Conservation (phyloP, 2,888 invertebrate species). For the Pyrochroa serraticornis region DNA sequence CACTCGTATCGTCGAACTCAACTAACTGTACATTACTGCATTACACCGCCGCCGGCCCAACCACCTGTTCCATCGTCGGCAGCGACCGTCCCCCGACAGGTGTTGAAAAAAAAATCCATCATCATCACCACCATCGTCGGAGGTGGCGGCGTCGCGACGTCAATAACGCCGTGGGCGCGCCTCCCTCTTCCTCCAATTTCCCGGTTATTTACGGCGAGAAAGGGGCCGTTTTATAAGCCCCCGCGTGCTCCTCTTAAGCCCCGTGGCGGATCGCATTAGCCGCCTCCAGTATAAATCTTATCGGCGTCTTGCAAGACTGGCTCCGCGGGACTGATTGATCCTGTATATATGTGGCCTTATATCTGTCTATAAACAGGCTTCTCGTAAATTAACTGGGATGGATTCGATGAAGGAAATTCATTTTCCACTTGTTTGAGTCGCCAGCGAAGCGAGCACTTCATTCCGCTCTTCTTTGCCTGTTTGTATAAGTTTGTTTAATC, state of each 20-base stretch:
- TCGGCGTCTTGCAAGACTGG: constrained; percentile 60
- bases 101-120: too few relatives aligned
- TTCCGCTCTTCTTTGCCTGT: constrained; percentile 51
- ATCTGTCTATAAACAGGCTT: constrained; percentile 59
- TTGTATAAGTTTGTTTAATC: constrained; percentile 54
- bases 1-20: constrained; percentile 48
- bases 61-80: constrained; percentile 17
- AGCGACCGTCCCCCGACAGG: too few relatives aligned
- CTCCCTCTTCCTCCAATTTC: constrained; percentile 6
- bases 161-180: neutral
- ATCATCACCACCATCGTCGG: too few relatives aligned
- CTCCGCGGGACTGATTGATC: constrained; percentile 56
- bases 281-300: constrained; percentile 54
- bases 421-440: constrained; percentile 60
- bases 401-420: constrained; percentile 61
- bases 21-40: constrained; percentile 40
- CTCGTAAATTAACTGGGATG: constrained; percentile 59
- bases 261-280: constrained; percentile 22
- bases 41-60: constrained; percentile 22
- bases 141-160: neutral
- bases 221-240: constrained; percentile 16
- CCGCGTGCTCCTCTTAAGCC: constrained; percentile 21
- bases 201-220: constrained; percentile 20
- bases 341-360: constrained; percentile 51
- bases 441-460: constrained; percentile 56